Percentiles rank a stretch among this genome's conserved stretches.
Evolutionary conservation across 2,113 vertebrate species (phyloP).

Genomic region (Halichoeres trimaculatus): DNA sequence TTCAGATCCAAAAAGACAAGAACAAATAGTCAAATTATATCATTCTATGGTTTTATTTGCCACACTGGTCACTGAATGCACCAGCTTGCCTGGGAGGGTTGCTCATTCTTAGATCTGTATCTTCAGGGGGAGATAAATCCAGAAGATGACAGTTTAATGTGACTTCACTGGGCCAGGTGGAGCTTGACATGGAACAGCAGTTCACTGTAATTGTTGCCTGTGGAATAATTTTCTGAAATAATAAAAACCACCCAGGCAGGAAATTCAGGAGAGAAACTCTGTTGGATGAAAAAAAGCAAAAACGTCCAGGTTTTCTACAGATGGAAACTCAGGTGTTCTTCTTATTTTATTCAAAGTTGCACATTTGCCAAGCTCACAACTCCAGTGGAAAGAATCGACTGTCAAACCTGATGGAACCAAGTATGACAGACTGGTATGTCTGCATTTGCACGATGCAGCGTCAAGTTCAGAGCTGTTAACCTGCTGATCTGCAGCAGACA

Average conservation of each 20-base stretch:
- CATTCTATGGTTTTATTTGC: not conserved
- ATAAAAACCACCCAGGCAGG: not conserved
- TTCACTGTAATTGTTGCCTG: conserved; percentile 36
- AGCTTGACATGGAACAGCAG: conserved; percentile 46
- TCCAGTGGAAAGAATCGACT: too few species aligned
- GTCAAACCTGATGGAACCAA: not conserved
- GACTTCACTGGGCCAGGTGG: conserved; percentile 38
- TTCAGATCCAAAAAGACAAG: not conserved
- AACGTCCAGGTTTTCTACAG: not conserved
- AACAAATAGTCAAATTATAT: not conserved
- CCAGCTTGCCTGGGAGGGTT: not conserved
- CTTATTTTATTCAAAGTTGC: not conserved
- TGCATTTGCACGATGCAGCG: conserved; percentile 7
- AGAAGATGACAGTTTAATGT: conserved; percentile 24
- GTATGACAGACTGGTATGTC: not conserved
- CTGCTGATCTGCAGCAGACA: too few species aligned
- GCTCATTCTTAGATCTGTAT: conserved; percentile 4
- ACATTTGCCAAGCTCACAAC: not conserved
- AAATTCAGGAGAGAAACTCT: not conserved
- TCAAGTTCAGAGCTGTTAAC: too few species aligned
- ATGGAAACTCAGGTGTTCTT: not conserved
- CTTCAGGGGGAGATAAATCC: conserved; percentile 7
- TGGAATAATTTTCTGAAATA: conserved; percentile 24
- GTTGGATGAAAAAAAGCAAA: not conserved
- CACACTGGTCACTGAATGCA: not conserved